A percentile compares a stretch with the other conserved stretches of the same genome.
These are phyloP conservation scores for Strongylocentrotus purpuratus DNA, from an alignment of 35 echinoderm and acorn worm species.

Conservation along the genomic window DNA sequence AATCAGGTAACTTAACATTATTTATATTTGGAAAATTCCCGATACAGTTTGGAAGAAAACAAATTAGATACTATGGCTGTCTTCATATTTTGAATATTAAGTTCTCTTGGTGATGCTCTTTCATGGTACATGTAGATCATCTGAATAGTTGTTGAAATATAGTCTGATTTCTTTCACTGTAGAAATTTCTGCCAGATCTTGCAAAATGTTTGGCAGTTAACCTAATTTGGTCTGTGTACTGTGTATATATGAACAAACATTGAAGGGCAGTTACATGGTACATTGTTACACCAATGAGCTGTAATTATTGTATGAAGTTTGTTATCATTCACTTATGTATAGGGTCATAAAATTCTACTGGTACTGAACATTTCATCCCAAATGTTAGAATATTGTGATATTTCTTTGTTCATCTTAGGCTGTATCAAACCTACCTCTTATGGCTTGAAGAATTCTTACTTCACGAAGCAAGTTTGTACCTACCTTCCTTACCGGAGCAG, in stretches of 20 bases:
- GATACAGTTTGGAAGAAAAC: neutral
- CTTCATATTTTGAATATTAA: too few species aligned
- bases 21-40: neutral
- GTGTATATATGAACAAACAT: constrained; percentile 85
- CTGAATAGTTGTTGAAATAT: too few species aligned
- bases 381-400: neutral
- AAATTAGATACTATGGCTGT: neutral
- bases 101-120: too few species aligned
- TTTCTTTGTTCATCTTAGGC: constrained; percentile 46
- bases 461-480: constrained; percentile 85
- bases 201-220: constrained; percentile 44
- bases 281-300: neutral
- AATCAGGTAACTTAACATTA: neutral
- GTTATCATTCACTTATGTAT: too few species aligned
- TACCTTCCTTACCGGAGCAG: constrained; percentile 82
- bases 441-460: constrained; percentile 89
- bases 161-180: too few species aligned
- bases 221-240: constrained; percentile 46
- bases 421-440: constrained; percentile 84
- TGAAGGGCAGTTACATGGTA: constrained; percentile 65
- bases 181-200: constrained; percentile 62
- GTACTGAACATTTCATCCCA: neutral
- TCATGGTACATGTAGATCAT: too few species aligned
- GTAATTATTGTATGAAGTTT: too few species aligned
- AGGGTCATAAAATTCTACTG: too few species aligned